phyloP scores from a whole-genome alignment of 2,888 invertebrate species.

The Drosophila neoperkinsi region DNA sequence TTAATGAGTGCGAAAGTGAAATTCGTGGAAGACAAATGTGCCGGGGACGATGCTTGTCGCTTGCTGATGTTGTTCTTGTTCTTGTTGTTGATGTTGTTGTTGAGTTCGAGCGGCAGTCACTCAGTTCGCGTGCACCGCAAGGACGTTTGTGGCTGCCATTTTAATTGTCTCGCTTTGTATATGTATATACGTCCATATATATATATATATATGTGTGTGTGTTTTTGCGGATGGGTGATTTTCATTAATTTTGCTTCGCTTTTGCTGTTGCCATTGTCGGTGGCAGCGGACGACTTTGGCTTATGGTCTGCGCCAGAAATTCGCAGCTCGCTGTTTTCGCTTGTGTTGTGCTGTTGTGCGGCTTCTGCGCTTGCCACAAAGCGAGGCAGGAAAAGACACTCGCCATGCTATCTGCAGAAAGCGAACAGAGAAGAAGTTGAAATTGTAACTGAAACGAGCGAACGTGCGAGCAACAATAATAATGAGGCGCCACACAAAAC shows the following conservation, averaged over 20 bases:
- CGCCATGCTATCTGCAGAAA: constrained; percentile 42
- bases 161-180: constrained; percentile 66
- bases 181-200: neutral
- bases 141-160: constrained; percentile 74
- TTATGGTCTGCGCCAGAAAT: constrained; percentile 53
- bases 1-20: constrained; percentile 80
- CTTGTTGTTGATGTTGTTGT: neutral
- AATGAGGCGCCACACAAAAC: constrained; percentile 62
- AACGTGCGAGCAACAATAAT: constrained; percentile 54
- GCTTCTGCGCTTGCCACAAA: constrained; percentile 66
- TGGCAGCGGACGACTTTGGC: constrained; percentile 68
- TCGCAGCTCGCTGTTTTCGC: constrained; percentile 9
- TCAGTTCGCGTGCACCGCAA: constrained; percentile 61
- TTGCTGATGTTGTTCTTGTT: neutral
- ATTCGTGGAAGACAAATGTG: constrained; percentile 77
- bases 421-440: neutral
- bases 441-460: neutral
- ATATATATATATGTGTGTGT: neutral
- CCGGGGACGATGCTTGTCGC: constrained; percentile 17
- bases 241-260: constrained; percentile 76
- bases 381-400: constrained; percentile 34
- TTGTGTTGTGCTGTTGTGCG: constrained; percentile 38
- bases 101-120: constrained; percentile 51
- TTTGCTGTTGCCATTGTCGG: constrained; percentile 49
- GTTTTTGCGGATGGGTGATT: constrained; percentile 54